Evolutionary conservation across 2,888 invertebrate species (phyloP), one percentile per base, ranked within the genome.

Genomic region (Noctua pronuba): DNA sequence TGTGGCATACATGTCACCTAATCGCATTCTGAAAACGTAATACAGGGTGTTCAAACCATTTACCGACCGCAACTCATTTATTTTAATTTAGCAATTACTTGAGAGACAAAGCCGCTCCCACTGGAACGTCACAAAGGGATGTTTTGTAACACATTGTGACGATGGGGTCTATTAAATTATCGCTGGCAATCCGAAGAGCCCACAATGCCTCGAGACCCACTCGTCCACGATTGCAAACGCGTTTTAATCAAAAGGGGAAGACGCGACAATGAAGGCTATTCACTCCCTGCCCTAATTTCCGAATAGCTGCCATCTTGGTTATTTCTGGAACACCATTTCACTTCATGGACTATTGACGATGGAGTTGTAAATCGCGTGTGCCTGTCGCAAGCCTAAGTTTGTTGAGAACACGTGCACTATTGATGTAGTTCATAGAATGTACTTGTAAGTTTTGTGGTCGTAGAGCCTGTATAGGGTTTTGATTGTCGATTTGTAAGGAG

Each of bases 231-330:
- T 85, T 76, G 88, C 85, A 83, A 88, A 81, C 88, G 87, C 87
- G 89, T 86, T 90, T 90, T 89, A 90, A 90, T 90, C 89, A 89
- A 88, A 88, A 80, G 83, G 88, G 89, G 89, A 88, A 85, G 83
- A 82, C 80, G 80, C 82, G 83, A 85, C 90, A 88, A 84, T 86
- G 81, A 86, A 75, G 69, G 75, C 83, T 78, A 88, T 88, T 89
- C 89, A 88, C 67, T 83, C 82, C 31, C 67, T 85, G 88, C 83
- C 90, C 89, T 85, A 86, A 89, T 89, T 89, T 82, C 73, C 74
- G 66, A 86, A 83, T 76, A 66, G 60, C 75, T 58, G 35, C 68
- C 79, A 73, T 75, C 60, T 74, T 75, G 72, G 49, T n/a, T 69
- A 64, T 8, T 55, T 58, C 18, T 64, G 64, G 66, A 79, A 83